These are phyloP conservation scores for Drosophila acutilabella DNA, from an alignment of 2,888 invertebrate genomes.

Conservation along the genomic window DNA sequence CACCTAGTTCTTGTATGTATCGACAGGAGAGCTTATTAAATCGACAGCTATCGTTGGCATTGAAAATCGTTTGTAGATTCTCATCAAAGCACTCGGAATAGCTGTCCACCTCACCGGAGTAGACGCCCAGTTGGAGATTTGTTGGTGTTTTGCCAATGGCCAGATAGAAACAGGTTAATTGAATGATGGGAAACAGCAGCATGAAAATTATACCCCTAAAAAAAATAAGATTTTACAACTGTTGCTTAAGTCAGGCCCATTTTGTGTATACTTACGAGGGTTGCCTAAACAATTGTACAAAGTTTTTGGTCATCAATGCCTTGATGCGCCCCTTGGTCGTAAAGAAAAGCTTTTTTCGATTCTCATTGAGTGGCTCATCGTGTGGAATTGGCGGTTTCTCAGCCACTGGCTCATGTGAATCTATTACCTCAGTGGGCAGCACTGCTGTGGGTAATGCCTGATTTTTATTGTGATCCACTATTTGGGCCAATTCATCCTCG, in stretches of 20 bases:
- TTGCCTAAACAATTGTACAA: constrained; percentile 89
- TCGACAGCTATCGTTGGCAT: constrained; percentile 85
- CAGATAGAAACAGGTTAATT: constrained; percentile 92
- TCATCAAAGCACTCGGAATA: constrained; percentile 84
- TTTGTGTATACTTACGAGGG: constrained; percentile 87
- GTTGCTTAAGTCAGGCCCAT: too few relatives aligned
- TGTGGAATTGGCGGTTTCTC: constrained; percentile 67
- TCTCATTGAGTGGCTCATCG: constrained; percentile 67
- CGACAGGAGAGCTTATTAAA: constrained; percentile 88
- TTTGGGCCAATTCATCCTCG: constrained; percentile 80
- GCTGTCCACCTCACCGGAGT: constrained; percentile 90
- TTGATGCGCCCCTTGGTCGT: constrained; percentile 86
- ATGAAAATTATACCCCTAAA: constrained; percentile 93
- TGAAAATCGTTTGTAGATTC: constrained; percentile 84
- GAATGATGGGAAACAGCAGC: constrained; percentile 92
- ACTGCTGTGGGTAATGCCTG: constrained; percentile 66
- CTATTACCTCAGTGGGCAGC: constrained; percentile 79
- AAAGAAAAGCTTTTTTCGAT: constrained; percentile 79
- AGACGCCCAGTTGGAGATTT: constrained; percentile 90
- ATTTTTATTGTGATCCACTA: constrained; percentile 53
- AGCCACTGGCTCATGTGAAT: constrained; percentile 61
- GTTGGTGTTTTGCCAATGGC: constrained; percentile 92
- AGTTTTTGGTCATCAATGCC: constrained; percentile 90
- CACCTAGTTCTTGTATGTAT: constrained; percentile 87
- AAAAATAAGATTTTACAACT: neutral